Conservation (phyloP, 2,797 vertebrate species). For the Cirrhinus molitorella region DNA sequence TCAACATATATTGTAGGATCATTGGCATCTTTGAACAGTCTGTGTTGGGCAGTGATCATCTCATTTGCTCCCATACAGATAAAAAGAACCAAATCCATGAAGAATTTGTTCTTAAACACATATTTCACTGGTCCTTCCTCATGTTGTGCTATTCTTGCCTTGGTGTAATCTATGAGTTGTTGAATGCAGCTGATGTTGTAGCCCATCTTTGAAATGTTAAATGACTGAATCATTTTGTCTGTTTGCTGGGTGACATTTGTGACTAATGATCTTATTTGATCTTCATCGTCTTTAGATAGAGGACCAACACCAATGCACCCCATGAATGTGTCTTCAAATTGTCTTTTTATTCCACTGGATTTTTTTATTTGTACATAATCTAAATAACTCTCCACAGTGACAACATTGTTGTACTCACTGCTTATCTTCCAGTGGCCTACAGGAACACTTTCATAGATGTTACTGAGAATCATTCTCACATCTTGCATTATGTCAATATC, state of each 20-base stretch:
- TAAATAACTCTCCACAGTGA: too few relatives aligned
- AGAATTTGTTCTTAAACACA: too few relatives aligned
- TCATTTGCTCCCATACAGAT: too few relatives aligned
- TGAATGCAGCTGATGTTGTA: neutral
- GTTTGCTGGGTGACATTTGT: neutral
- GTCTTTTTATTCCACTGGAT: too few relatives aligned
- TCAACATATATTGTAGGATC: neutral
- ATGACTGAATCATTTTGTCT: neutral
- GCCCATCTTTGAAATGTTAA: constrained; percentile 9
- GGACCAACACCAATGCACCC: rapidly evolving
- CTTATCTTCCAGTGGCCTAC: neutral
- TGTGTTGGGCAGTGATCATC: too few relatives aligned
- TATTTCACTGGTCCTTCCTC: neutral
- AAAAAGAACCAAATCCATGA: too few relatives aligned
- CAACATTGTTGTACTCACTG: neutral
- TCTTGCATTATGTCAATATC: too few relatives aligned
- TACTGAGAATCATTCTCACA: neutral
- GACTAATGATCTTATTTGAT: neutral
- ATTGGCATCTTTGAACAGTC: neutral
- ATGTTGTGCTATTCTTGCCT: rapidly evolving
- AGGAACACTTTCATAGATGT: neutral
- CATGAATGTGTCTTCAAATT: rapidly evolving
- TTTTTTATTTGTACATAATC: neutral
- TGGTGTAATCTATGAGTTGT: neutral
- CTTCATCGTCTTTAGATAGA: neutral